phyloP scores from a whole-genome alignment of 2,113 vertebrate species.

The Datnioides undecimradiatus region DNA sequence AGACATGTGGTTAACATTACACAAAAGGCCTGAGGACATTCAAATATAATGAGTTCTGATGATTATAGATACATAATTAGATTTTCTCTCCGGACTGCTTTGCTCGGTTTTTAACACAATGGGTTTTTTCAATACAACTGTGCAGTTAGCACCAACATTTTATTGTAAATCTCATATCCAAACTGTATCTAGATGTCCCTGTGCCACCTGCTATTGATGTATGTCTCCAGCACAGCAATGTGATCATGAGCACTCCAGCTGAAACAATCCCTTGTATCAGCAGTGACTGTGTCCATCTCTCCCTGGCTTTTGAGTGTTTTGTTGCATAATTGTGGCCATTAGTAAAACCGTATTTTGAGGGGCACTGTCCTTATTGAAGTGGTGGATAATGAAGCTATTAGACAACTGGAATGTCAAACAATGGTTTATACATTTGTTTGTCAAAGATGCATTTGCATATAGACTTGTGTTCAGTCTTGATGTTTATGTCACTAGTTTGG shows the following conservation, averaged over 20 bases:
- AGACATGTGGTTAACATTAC: conserved; percentile 35
- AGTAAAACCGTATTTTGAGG: background rate
- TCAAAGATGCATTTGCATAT: background rate
- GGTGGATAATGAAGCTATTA: background rate
- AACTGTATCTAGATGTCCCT: conserved; percentile 8
- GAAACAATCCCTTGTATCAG: background rate
- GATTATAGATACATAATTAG: conserved; percentile 36
- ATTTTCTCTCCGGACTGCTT: conserved; percentile 11
- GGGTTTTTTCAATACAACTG: no score
- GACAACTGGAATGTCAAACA: background rate
- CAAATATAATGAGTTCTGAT: conserved; percentile 38
- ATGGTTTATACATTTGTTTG: background rate
- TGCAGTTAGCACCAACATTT: conserved; percentile 16
- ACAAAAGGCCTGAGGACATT: conserved; percentile 30
- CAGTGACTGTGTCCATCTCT: background rate
- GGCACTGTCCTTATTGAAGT: background rate
- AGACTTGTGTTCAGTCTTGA: background rate
- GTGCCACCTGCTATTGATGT: background rate
- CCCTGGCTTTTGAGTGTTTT: background rate
- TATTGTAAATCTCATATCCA: background rate
- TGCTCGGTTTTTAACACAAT: conserved; percentile 10
- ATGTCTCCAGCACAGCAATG: background rate
- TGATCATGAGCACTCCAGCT: background rate
- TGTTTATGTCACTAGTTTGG: background rate
- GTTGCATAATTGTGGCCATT: background rate